phyloP scores from a whole-genome alignment of 2,113 vertebrate species.

The Sceloporus undulatus region DNA sequence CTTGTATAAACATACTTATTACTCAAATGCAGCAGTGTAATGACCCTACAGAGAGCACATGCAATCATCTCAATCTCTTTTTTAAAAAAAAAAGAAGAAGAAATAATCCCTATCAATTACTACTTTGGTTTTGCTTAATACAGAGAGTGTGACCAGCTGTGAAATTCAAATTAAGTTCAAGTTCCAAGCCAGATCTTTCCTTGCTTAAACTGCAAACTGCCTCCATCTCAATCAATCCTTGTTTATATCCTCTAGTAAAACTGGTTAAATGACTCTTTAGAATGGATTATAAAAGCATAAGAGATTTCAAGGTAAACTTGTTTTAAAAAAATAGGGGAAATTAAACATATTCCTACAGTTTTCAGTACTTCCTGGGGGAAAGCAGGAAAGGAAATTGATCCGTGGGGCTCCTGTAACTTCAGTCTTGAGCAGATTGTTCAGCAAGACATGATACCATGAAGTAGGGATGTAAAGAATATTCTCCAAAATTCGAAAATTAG shows the following conservation, averaged over 20 bases:
- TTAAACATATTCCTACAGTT: background rate
- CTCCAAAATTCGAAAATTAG: no score
- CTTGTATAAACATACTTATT: background rate
- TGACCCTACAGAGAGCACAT: background rate
- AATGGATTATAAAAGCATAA: slow-evolving; percentile 20
- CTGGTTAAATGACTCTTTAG: slow-evolving; percentile 8
- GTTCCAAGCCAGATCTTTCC: background rate
- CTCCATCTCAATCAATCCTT: slow-evolving; percentile 3
- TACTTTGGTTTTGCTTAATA: background rate
- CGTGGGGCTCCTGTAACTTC: no score
- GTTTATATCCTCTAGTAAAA: slow-evolving; percentile 26
- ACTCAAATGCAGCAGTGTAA: background rate
- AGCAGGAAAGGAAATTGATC: slow-evolving; percentile 10
- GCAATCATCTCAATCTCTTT: background rate
- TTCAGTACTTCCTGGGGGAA: background rate
- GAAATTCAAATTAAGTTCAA: slow-evolving; percentile 24
- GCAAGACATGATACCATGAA: no score
- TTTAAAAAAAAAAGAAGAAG: no score
- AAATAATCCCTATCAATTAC: background rate
- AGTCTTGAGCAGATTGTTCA: no score
- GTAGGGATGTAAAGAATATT: no score
- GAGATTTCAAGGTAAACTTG: slow-evolving; percentile 13
- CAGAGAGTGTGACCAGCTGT: background rate
- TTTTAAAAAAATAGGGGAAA: slow-evolving; percentile 18
- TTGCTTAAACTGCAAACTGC: background rate